Evolutionary conservation across 2,113 vertebrate genomes (phyloP), one percentile per base, ranked within the genome.

Genomic region (Marcusenius ussheri): DNA sequence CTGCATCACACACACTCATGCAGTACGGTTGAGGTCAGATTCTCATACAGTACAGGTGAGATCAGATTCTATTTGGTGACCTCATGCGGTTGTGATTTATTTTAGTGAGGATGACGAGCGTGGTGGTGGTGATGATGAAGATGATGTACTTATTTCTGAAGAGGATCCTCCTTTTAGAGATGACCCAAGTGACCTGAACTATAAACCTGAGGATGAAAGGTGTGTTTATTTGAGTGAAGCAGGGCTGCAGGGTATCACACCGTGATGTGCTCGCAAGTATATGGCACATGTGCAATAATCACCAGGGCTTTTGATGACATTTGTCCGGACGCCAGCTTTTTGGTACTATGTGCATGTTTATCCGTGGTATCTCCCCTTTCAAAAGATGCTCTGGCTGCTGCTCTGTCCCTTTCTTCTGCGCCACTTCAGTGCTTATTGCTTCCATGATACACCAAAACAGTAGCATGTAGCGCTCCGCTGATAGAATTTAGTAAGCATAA

Each of bases 101-200:
- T 66, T 46, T 45, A 88, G 87, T 66, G 87, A 88, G 21, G 87
- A 88, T 31, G 87, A 88, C 0, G 87, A 47, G 35, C 74, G 27
- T 31, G 62, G 62, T n/a, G 62, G 21, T 58, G 77, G 24, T 58
- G 47, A 27, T 70, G 19, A 94, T 31, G 94, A 96, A 35, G 95
- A 96, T 0, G 95, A 96, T 46, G 97, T 96, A 93, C 90, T 97
- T 56, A 94, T 96, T 92, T 96, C 96, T 90, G 96, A 98, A 91
- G 93, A 94, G 24, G 87, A 88, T 21, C 15, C 87, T 62, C 87
- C 87, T 17, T 88, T 88, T 45, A 31, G 31, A 53, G 87, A 88
- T 88, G 87, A 88, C 56, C 35, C 31, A 35, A 45, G 51, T 21
- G 87, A 88, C 53, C 87, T 58, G 87, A 88, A 58, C 19, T 88